Evolutionary conservation across 2,113 vertebrate species (phyloP).

Genomic region (Poeciliopsis retropinna): DNA sequence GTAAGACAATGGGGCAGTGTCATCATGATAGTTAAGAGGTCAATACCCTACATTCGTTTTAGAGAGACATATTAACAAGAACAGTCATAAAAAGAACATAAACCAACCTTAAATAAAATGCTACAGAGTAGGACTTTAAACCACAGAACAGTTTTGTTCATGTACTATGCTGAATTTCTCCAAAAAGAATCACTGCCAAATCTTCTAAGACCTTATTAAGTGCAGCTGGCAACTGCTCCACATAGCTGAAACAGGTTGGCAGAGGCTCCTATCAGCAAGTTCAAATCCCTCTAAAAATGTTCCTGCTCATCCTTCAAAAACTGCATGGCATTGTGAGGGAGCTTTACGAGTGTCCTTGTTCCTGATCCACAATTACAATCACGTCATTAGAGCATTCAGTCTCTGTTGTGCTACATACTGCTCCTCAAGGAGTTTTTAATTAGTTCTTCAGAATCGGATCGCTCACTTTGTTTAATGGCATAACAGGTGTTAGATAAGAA

Average conservation of each 20-base stretch:
- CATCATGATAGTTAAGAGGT: too few species aligned
- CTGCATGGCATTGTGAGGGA: neutral
- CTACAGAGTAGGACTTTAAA: constrained; percentile 4
- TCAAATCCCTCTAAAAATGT: constrained; percentile 32
- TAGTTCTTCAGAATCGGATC: constrained; percentile 4
- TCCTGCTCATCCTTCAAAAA: constrained; percentile 17
- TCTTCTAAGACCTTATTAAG: neutral
- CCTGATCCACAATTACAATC: constrained; percentile 19
- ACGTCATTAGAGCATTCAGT: neutral
- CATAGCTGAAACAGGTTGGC: constrained; percentile 36
- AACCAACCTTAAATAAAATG: neutral
- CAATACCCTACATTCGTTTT: too few species aligned
- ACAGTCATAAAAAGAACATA: neutral
- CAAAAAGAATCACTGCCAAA: constrained; percentile 17
- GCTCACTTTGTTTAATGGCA: constrained; percentile 4
- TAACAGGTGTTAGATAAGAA: constrained; percentile 28
- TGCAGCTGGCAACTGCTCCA: constrained; percentile 38
- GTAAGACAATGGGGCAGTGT: too few species aligned
- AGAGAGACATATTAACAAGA: neutral
- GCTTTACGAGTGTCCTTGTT: constrained; percentile 20
- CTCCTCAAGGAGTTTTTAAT: constrained; percentile 15
- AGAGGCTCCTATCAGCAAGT: constrained; percentile 21
- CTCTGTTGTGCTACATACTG: constrained; percentile 12
- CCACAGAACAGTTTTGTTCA: neutral
- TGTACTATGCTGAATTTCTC: neutral